phyloP scores from a whole-genome alignment of 2,888 invertebrate species.

The Nemapogon koenigi region DNA sequence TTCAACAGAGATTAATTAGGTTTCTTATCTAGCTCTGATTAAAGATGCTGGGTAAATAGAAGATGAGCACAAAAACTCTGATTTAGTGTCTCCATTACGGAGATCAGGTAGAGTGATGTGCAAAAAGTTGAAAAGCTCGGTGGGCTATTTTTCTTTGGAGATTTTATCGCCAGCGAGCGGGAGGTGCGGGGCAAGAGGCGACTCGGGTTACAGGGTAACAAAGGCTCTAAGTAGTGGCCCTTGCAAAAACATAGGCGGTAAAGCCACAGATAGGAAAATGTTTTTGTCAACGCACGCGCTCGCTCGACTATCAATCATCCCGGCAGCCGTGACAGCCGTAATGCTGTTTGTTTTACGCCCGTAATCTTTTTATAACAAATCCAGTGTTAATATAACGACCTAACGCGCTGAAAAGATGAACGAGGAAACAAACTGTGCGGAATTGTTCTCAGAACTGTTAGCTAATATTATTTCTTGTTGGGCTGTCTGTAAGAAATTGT shows the following conservation, averaged over 20 bases:
- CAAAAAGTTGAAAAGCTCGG: slow-evolving; percentile 10
- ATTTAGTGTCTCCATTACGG: slow-evolving; percentile 11
- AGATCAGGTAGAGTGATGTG: slow-evolving; percentile 4
- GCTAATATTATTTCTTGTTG: no score
- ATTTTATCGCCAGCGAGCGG: slow-evolving; percentile 8
- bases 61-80: slow-evolving; percentile 4
- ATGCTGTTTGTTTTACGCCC: slow-evolving; percentile 12
- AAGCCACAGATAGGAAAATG: slow-evolving; percentile 12
- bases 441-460: no score
- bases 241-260: slow-evolving; percentile 24
- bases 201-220: slow-evolving; percentile 18
- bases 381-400: slow-evolving; percentile 8
- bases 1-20: slow-evolving; percentile 1
- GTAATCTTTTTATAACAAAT: slow-evolving; percentile 12
- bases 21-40: slow-evolving; percentile 3
- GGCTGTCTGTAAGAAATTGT: no score
- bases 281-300: slow-evolving; percentile 14
- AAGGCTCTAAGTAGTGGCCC: slow-evolving; percentile 21
- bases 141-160: slow-evolving; percentile 10
- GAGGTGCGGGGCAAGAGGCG: slow-evolving; percentile 14
- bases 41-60: slow-evolving; percentile 3
- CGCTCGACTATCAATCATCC: slow-evolving; percentile 12
- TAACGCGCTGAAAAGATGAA: slow-evolving; percentile 6
- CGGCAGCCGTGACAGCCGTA: slow-evolving; percentile 8
- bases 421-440: no score